These are phyloP conservation scores for Diloba caeruleocephala DNA, from an alignment of 2,888 invertebrate genomes.

Conservation along the genomic window DNA sequence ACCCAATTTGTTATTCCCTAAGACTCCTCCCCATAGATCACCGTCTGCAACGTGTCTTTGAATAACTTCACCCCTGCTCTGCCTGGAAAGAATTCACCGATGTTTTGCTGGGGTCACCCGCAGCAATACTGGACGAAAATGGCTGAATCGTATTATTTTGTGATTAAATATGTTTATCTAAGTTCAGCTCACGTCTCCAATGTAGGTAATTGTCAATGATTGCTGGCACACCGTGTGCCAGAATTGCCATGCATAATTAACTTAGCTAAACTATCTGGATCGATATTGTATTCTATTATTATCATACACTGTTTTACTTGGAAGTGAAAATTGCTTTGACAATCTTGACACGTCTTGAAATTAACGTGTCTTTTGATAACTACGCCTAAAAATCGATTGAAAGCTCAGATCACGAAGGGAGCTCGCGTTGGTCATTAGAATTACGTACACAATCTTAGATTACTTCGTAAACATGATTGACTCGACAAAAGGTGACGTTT, in stretches of 20 bases:
- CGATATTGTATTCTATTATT: conserved; percentile 18
- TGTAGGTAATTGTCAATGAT: not conserved
- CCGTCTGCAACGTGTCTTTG: too few species aligned
- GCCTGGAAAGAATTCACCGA: too few species aligned
- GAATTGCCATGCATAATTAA: conserved; percentile 23
- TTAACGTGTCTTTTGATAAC: too few species aligned
- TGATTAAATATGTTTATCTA: conserved; percentile 3
- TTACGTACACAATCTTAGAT: conserved; percentile 8
- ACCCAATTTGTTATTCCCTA: too few species aligned
- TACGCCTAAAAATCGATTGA: too few species aligned
- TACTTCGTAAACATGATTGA: conserved; percentile 16
- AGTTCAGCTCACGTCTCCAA: not conserved
- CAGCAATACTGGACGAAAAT: not conserved
- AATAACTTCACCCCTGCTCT: too few species aligned
- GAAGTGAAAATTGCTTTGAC: conserved; percentile 16
- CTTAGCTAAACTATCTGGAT: conserved; percentile 10
- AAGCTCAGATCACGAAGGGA: not conserved
- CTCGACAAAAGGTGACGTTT: not conserved
- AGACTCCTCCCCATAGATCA: too few species aligned
- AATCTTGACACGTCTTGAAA: not conserved
- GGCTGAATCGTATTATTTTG: not conserved
- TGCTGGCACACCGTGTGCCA: conserved; percentile 1
- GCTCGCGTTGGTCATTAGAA: not conserved
- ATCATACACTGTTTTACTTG: conserved; percentile 7
- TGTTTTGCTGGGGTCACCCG: not conserved